Base-by-base conservation (phyloP, 2,888 invertebrate genomes). In the Drosophila anceps region DNA sequence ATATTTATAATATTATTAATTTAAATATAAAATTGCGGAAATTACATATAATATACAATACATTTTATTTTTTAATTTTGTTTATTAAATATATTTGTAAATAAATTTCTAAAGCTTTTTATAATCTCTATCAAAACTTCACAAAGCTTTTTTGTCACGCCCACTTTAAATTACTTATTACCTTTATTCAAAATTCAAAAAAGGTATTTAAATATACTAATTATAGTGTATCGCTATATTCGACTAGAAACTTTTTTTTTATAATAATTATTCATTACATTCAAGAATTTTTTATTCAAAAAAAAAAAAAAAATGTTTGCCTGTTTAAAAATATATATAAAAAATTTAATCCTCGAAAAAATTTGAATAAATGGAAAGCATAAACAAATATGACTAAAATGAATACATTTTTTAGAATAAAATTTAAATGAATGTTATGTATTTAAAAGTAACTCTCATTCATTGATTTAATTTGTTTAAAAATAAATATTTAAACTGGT, bases 321-420 rank as follows among this genome's bases (percentile, higher is more conserved):
- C 29, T 46, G 12, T 18, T 6, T 10, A 20, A 41, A 43, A 43
- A 24, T 24, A 9, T 31, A 4, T 7, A 27, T 57, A 24, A 24
- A 57, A 20, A 10, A 8, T 13, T 33, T 20, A 43, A 31, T 57
- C 13, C 41, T 9, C 31, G 2, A 13, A 54, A 29, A 3, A 58
- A 27, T 58, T 66, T 48, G 20, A 20, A 59, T 53, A 53, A 69
- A 31, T 18, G 4, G 5, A 13, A 20, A 8, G 2, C 5, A 41
- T 35, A 20, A 27, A 46, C 20, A 20, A 6, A 12, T 20, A 48
- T 39, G 48, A 31, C 10, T 18, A 4, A 13, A 50, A 4, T 15
- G n/a, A 31, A 31, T 9, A 18, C 12, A 9, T 39, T 20, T 29
- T 12, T 13, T 5, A 33, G 24, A 35, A 15, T 20, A 41, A 41